A percentile compares a stretch with the other conserved stretches of the same genome.
phyloP scores from a whole-genome alignment of 1,140 invertebrate species.

The Heliconius nattereri region DNA sequence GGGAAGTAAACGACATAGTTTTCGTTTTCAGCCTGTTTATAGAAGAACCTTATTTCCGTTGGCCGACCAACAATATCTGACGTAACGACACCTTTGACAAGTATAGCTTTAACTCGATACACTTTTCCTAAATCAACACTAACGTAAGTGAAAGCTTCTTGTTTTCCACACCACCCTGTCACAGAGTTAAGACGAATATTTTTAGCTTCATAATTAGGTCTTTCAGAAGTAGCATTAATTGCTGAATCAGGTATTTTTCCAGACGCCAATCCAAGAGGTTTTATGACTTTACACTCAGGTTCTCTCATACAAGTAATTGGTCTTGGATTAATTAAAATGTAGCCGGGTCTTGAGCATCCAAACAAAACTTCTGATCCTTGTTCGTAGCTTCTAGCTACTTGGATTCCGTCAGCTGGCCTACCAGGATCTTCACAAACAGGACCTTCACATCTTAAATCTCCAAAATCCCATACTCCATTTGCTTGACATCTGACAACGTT shows the following conservation, averaged over 20 bases:
- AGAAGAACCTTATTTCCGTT: constrained; percentile 98
- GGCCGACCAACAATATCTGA: constrained; percentile 96
- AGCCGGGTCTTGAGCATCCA: constrained; percentile 94
- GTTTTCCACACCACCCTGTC: constrained; percentile 97
- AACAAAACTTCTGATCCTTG: constrained; percentile 95
- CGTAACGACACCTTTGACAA: constrained; percentile 96
- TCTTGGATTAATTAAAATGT: constrained; percentile 94
- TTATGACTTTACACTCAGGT: constrained; percentile 96
- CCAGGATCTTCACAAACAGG: constrained; percentile 98
- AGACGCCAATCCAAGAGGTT: constrained; percentile 94
- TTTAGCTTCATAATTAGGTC: constrained; percentile 94
- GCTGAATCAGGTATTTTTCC: constrained; percentile 96
- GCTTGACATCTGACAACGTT: constrained; percentile 95
- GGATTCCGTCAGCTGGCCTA: constrained; percentile 93
- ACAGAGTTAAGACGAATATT: constrained; percentile 96
- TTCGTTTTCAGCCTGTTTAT: constrained; percentile 95
- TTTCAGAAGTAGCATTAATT: constrained; percentile 97
- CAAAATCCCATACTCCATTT: constrained; percentile 98
- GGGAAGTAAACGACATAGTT: constrained; percentile 98
- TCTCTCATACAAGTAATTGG: constrained; percentile 95
- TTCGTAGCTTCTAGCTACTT: constrained; percentile 95
- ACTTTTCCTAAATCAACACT: constrained; percentile 96
- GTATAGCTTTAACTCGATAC: constrained; percentile 93
- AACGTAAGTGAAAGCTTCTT: constrained; percentile 97
- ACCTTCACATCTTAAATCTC: constrained; percentile 96